phyloP scores from a whole-genome alignment of 2,113 vertebrate species.

The Thunnus maccoyii region DNA sequence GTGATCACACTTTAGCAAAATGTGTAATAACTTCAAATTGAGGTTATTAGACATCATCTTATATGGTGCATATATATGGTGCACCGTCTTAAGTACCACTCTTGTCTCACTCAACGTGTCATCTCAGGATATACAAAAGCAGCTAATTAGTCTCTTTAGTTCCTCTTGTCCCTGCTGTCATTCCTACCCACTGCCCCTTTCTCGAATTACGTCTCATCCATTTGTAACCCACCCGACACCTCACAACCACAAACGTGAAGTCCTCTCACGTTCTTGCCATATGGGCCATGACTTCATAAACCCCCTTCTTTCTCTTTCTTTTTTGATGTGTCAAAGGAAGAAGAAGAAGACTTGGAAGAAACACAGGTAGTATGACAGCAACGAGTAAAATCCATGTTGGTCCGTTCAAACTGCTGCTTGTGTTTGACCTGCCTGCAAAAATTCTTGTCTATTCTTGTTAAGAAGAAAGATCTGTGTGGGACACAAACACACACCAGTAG shows the following conservation, averaged over 20 bases:
- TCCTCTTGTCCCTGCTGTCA: background rate
- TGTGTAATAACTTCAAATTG: background rate
- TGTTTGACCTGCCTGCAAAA: slow-evolving; percentile 24
- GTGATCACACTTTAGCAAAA: slow-evolving; percentile 14
- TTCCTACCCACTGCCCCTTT: slow-evolving; percentile 1
- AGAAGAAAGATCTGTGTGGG: slow-evolving; percentile 8
- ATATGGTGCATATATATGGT: background rate
- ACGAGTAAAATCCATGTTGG: background rate
- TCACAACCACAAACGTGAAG: slow-evolving; percentile 42
- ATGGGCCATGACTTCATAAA: slow-evolving; percentile 28
- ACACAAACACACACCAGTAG: slow-evolving; percentile 11
- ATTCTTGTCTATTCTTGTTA: background rate
- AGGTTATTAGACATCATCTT: slow-evolving; percentile 7
- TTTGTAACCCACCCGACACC: slow-evolving; percentile 47
- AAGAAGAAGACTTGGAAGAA: slow-evolving; percentile 66
- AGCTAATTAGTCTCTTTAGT: background rate
- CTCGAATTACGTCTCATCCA: slow-evolving; percentile 30
- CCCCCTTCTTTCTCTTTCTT: slow-evolving; percentile 26
- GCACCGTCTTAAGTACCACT: slow-evolving; percentile 29
- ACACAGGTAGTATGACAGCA: slow-evolving; percentile 61
- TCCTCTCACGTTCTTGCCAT: slow-evolving; percentile 19
- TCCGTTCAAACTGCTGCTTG: slow-evolving; percentile 21
- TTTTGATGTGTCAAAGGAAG: slow-evolving; percentile 42
- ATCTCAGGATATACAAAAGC: background rate
- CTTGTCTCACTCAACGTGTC: slow-evolving; percentile 8